A percentile compares a stretch with the other conserved stretches of the same genome.
phyloP scores from a whole-genome alignment of 2,888 invertebrate genomes.

The Mesorhabditis sp. region DNA sequence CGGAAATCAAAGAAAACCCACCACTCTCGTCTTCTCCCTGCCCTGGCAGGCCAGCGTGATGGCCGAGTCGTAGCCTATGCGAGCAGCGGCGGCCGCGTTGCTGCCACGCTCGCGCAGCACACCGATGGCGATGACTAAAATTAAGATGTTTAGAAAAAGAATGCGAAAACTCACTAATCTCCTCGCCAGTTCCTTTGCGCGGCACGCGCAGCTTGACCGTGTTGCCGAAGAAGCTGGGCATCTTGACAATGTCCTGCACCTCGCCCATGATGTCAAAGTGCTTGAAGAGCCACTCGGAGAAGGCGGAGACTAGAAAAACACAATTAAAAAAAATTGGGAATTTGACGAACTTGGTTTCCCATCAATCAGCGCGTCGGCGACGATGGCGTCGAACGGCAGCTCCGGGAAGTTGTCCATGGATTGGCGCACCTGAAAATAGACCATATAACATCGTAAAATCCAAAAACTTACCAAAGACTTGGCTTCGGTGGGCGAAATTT shows the following conservation, averaged over 20 bases:
- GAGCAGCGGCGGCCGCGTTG: neutral
- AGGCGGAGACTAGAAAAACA: neutral
- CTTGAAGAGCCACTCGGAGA: slow-evolving; percentile 4
- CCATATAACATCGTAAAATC: neutral
- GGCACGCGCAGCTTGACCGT: slow-evolving; percentile 3
- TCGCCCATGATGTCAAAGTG: neutral
- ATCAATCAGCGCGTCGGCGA: neutral
- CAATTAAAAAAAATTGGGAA: too few species aligned
- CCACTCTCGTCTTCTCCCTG: neutral
- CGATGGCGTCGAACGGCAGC: neutral
- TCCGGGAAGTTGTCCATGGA: neutral
- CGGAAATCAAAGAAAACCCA: neutral
- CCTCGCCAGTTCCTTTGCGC: neutral
- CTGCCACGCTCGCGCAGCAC: neutral
- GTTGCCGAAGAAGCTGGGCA: neutral
- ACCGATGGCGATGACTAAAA: slow-evolving; percentile 2
- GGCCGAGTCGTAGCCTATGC: neutral
- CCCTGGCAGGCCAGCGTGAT: neutral
- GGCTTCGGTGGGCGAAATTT: neutral
- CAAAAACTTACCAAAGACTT: neutral
- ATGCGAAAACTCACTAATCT: neutral
- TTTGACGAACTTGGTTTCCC: neutral
- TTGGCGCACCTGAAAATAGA: neutral
- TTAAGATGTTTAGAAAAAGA: neutral
- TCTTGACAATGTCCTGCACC: neutral